Evolutionary conservation across 2,888 invertebrate genomes (phyloP).

Genomic region (Spicauda simplicius): DNA sequence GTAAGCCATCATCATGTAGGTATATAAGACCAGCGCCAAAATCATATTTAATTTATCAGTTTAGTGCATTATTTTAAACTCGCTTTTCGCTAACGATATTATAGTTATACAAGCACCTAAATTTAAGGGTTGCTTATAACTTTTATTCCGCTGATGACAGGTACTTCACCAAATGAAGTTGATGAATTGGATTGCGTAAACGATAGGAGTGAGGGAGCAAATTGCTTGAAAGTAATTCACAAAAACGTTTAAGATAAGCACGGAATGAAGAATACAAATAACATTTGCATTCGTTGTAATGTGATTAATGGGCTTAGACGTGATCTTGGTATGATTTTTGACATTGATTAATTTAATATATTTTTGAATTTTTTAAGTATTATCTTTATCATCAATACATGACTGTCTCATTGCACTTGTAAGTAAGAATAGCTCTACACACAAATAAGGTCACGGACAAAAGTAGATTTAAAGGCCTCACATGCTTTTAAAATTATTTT

Average conservation of each 20-base stretch:
- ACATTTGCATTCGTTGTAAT: slow-evolving; percentile 1
- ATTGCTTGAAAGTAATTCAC: slow-evolving; percentile 36
- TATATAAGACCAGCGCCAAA: too few relatives aligned
- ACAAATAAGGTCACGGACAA: too few relatives aligned
- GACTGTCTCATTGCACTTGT: too few relatives aligned
- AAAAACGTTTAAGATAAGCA: slow-evolving; percentile 20
- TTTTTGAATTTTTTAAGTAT: too few relatives aligned
- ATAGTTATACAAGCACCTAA: not conserved
- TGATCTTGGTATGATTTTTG: not conserved
- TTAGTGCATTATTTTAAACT: not conserved
- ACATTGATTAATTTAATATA: too few relatives aligned
- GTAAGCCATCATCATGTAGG: too few relatives aligned
- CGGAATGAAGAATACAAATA: not conserved
- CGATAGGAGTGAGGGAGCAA: slow-evolving; percentile 33
- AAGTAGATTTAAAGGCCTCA: too few relatives aligned
- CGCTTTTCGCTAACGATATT: not conserved
- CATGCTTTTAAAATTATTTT: too few relatives aligned
- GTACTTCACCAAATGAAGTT: slow-evolving; percentile 40
- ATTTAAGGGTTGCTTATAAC: slow-evolving; percentile 25
- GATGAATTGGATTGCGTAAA: slow-evolving; percentile 40
- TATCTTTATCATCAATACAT: too few relatives aligned
- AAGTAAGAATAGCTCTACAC: too few relatives aligned
- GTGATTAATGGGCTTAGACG: not conserved
- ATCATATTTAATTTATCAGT: too few relatives aligned
- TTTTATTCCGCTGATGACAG: slow-evolving; percentile 37